Evolutionary conservation across 2,888 invertebrate genomes (phyloP).

Genomic region (Clepsis dumicolana): DNA sequence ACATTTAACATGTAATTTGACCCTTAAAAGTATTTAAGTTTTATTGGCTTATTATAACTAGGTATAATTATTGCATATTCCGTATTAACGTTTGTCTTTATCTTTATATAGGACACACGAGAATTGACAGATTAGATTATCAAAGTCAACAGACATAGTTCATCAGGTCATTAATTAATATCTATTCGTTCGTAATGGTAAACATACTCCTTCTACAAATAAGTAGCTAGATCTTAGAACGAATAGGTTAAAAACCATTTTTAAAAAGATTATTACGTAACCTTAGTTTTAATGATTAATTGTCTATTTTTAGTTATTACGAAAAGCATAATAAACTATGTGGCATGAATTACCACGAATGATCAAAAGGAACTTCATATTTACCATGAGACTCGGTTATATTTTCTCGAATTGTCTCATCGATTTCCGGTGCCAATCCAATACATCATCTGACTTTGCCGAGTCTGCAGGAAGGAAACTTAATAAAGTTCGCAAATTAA

Average conservation of each 20-base stretch:
- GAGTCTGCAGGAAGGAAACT: constrained; percentile 2
- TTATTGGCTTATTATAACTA: neutral
- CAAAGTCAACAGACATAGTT: constrained; percentile 20
- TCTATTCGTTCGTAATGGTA: neutral
- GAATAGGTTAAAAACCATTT: neutral
- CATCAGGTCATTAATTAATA: constrained; percentile 19
- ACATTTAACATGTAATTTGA: neutral
- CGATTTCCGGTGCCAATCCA: neutral
- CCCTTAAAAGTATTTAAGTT: neutral
- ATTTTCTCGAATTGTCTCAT: neutral
- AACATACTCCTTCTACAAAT: neutral
- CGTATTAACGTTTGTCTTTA: neutral
- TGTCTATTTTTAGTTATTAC: constrained; percentile 20
- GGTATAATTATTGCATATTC: neutral
- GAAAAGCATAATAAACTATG: neutral
- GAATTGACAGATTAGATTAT: constrained; percentile 29
- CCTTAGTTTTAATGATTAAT: constrained; percentile 14
- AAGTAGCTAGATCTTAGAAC: no score
- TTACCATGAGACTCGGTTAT: neutral
- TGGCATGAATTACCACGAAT: neutral
- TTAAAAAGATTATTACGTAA: neutral
- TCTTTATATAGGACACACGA: constrained; percentile 4
- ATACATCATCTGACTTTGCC: neutral
- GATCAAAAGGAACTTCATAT: neutral
- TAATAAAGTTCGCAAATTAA: neutral